Evolutionary conservation across 2,888 invertebrate species (phyloP).

Genomic region (Xestia c-nigrum): DNA sequence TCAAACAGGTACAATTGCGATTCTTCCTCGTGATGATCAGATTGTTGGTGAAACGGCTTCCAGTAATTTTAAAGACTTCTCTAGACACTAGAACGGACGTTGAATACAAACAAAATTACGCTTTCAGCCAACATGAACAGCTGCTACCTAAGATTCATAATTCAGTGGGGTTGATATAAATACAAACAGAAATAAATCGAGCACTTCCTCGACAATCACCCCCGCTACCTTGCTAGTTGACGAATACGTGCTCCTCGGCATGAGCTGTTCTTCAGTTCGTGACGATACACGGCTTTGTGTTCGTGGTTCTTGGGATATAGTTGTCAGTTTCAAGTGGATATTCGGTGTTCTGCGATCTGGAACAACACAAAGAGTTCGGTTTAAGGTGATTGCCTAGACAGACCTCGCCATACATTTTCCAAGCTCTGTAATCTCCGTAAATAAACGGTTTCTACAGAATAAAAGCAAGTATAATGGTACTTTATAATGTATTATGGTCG

Average conservation of each 20-base stretch:
- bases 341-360: background rate
- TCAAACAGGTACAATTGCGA: background rate
- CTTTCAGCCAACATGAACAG: background rate
- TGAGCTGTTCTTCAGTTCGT: background rate
- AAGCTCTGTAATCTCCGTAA: no score
- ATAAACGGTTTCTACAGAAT: no score
- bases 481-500: no score
- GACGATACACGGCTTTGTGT: background rate
- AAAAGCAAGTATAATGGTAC: no score
- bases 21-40: background rate
- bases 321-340: background rate
- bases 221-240: background rate
- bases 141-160: background rate
- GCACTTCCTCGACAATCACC: background rate
- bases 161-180: no score
- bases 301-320: background rate
- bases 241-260: background rate
- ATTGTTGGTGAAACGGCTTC: background rate
- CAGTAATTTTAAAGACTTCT: background rate
- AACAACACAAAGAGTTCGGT: background rate
- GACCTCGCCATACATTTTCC: no score
- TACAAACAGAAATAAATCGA: background rate
- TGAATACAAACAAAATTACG: background rate
- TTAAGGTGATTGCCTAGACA: no score
- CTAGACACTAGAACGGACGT: background rate